Percentiles rank a stretch among this genome's conserved stretches.
Conservation (phyloP, 2,888 invertebrate genomes). For the Agrochola lychnidis region DNA sequence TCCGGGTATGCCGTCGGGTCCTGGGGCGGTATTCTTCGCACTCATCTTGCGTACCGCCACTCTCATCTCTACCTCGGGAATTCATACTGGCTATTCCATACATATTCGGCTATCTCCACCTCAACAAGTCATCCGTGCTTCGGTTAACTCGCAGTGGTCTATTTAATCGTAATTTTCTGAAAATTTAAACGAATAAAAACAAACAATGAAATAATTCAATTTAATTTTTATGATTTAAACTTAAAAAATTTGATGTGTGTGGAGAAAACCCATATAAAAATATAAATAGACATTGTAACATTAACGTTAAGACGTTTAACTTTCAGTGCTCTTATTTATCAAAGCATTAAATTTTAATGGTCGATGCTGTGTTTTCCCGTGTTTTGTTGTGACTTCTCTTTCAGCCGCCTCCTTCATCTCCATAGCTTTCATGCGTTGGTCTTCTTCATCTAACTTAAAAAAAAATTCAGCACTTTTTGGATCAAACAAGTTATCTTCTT, state of each 20-base stretch:
- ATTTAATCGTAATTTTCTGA: neutral
- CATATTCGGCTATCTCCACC: neutral
- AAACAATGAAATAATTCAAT: neutral
- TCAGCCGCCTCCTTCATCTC: conserved; percentile 1
- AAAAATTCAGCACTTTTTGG: conserved; percentile 42
- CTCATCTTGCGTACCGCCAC: no score
- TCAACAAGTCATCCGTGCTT: neutral
- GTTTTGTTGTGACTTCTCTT: neutral
- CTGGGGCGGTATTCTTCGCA: no score
- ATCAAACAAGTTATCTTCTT: conserved; percentile 9
- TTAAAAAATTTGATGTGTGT: neutral
- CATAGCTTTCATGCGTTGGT: conserved; percentile 20
- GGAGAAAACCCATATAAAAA: conserved; percentile 41
- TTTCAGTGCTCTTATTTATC: neutral
- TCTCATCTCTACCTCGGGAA: no score
- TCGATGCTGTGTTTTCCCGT: conserved; percentile 38
- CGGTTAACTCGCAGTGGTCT: neutral
- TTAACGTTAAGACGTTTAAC: neutral
- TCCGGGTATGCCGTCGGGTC: no score
- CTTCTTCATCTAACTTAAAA: conserved; percentile 34
- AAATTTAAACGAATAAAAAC: neutral
- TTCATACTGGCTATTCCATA: no score
- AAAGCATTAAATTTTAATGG: conserved; percentile 38
- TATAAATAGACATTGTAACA: conserved; percentile 37
- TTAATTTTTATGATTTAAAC: conserved; percentile 4